Percentiles rank a stretch among this genome's conserved stretches.
Conservation (phyloP, 2,113 vertebrate species). For the Tetrao urogallus region DNA sequence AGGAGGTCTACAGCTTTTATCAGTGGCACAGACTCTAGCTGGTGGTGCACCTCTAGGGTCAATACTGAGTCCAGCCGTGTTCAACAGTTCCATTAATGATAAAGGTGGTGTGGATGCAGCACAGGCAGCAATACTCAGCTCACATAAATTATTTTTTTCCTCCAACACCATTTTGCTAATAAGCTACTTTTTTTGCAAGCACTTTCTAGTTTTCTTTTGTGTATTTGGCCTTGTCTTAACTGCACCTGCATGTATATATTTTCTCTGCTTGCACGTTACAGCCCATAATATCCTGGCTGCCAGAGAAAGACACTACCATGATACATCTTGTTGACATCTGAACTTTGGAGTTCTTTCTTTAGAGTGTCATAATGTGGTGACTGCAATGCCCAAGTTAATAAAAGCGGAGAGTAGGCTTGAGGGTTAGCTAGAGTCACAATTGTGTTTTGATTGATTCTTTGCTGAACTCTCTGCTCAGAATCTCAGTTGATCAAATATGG, state of each 20-base stretch:
- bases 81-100: neutral
- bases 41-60: neutral
- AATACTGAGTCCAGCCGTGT: neutral
- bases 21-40: neutral
- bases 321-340: constrained; percentile 27
- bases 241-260: neutral
- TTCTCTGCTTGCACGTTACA: constrained; percentile 16
- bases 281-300: neutral
- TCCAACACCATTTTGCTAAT: neutral
- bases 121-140: neutral
- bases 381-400: constrained; percentile 18
- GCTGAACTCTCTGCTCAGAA: neutral
- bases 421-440: neutral
- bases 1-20: neutral
- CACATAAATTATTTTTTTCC: neutral
- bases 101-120: neutral
- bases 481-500: neutral
- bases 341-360: neutral
- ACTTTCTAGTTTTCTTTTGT: neutral
- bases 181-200: neutral
- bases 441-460: constrained; percentile 31
- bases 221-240: neutral
- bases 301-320: neutral
- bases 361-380: neutral
- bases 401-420: neutral